These are phyloP conservation scores for Bujurquina vittata DNA, from an alignment of 2,113 vertebrate species.

Conservation along the genomic window DNA sequence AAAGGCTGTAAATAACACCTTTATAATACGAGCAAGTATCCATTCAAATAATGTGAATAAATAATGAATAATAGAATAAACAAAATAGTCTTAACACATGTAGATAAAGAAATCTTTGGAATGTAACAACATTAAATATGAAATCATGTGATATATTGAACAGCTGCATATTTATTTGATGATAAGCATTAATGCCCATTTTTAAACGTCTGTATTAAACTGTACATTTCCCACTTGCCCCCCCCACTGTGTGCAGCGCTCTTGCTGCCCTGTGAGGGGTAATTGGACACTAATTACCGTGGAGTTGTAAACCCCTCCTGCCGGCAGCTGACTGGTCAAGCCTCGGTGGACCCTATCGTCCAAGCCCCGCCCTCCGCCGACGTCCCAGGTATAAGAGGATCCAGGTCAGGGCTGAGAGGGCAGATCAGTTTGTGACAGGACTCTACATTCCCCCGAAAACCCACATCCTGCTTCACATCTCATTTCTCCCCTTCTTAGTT, in stretches of 20 bases:
- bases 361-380: conserved; percentile 43
- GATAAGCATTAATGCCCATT: neutral
- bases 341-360: neutral
- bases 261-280: conserved; percentile 44
- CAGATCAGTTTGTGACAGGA: conserved; percentile 51
- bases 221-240: neutral
- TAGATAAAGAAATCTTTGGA: too few species aligned
- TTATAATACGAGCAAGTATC: neutral
- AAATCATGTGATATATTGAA: neutral
- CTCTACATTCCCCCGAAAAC: conserved; percentile 37
- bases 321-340: conserved; percentile 69
- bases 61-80: rapidly evolving
- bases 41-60: neutral
- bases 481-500: neutral
- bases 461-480: neutral
- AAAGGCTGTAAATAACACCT: neutral
- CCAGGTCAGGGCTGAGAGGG: conserved; percentile 36
- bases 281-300: conserved; percentile 71
- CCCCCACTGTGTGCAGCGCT: neutral
- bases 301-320: conserved; percentile 72
- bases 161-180: neutral
- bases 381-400: conserved; percentile 60
- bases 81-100: too few species aligned
- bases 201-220: neutral
- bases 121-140: neutral